Base-by-base conservation (phyloP, 1,140 invertebrate genomes). In the Zaprionus davidi region DNA sequence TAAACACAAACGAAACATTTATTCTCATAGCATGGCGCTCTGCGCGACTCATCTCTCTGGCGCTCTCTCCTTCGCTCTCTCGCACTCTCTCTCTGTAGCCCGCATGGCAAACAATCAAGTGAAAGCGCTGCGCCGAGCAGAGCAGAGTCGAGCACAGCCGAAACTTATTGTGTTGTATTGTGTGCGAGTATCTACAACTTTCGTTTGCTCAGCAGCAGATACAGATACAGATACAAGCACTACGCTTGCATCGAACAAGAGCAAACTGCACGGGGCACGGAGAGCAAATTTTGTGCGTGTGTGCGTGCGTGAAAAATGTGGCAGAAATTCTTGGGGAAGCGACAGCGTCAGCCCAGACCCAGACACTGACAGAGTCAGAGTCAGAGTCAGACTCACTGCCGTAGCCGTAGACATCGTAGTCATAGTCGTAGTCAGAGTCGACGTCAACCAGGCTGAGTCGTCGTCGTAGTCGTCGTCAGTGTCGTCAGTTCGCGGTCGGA, bases 211-310 rank as follows among this genome's bases (percentile, higher is more conserved):
- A 15, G 12, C 65, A 64, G 34, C 56, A 65, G 55, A 65, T 57
- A 71, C 70, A 72, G 34, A 67, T 65, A 66, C 28, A 65, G 53
- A 80, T 73, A 80, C 70, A 71, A 31, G 22, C 20, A 59, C 58
- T 51, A 64, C 53, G 69, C 70, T 57, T 71, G 49, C 79, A 70
- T 74, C 71, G 81, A 63, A 79, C 71, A 64, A 74, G 76, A 74
- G 66, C 55, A 88, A 90, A 87, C 85, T 90, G 85, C 86, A 90
- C 85, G 86, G 78, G 81, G 85, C 85, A 90, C 76, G 65, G 77
- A 71, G 76, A 34, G 53, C 41, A 5, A 51, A 51, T 20, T 51
- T 22, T 26, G 34, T 41, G 38, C 67, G 55, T 53, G 41, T 73
- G 55, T 38, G 28, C 15, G 26, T 51, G 38, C 66, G 62, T 66